Percentiles rank a stretch among this genome's conserved stretches.
These are phyloP conservation scores for Anoncus sp. DNA, from an alignment of 2,888 invertebrate species.

Conservation along the genomic window DNA sequence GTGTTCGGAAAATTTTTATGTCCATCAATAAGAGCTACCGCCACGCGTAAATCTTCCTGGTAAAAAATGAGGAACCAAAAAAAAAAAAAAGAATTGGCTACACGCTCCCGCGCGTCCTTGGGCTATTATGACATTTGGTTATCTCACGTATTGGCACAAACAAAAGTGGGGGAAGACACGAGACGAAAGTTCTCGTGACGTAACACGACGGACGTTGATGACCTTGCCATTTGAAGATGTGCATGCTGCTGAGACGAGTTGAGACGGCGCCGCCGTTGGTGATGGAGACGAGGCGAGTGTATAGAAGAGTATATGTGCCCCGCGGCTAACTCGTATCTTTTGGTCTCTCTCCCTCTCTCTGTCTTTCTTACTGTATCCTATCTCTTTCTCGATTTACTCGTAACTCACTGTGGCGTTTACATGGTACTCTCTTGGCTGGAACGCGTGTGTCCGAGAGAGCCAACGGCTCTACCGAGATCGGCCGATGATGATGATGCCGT, in stretches of 20 bases:
- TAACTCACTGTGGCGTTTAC: background rate
- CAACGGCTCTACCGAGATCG: slow-evolving; percentile 37
- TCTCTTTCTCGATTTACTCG: slow-evolving; percentile 12
- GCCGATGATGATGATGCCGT: slow-evolving; percentile 16
- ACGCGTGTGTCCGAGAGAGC: slow-evolving; percentile 22
- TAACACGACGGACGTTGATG: slow-evolving; percentile 71
- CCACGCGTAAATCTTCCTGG: too few relatives aligned
- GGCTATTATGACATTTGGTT: slow-evolving; percentile 64
- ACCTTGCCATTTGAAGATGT: slow-evolving; percentile 81
- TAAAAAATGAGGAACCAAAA: background rate
- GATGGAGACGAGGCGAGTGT: slow-evolving; percentile 17
- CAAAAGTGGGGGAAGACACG: slow-evolving; percentile 21
- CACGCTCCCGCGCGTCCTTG: slow-evolving; percentile 55
- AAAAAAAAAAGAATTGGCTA: slow-evolving; percentile 36
- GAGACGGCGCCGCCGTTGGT: slow-evolving; percentile 34
- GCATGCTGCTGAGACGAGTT: slow-evolving; percentile 52
- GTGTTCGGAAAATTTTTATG: background rate
- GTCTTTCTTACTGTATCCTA: background rate
- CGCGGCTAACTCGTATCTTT: slow-evolving; percentile 41
- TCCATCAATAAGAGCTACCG: too few relatives aligned
- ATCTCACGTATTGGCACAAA: slow-evolving; percentile 44
- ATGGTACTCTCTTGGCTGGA: slow-evolving; percentile 5
- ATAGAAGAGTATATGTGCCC: slow-evolving; percentile 32
- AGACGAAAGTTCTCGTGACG: slow-evolving; percentile 64
- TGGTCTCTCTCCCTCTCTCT: too few relatives aligned